Evolutionary conservation across 2,797 vertebrate genomes (phyloP).

Genomic region (Aldrovandia affinis): DNA sequence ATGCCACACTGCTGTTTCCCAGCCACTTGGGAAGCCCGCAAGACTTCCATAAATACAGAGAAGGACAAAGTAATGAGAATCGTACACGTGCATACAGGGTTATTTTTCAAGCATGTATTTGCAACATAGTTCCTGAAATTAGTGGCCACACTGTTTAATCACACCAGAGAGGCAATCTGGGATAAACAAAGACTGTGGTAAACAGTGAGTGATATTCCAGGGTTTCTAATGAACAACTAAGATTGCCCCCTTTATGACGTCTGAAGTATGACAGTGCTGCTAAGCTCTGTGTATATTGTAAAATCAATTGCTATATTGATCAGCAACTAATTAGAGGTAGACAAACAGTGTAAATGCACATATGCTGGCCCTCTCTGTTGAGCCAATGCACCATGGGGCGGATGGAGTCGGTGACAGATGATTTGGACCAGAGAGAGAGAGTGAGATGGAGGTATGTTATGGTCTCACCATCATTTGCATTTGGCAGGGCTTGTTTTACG

Average conservation of each 20-base stretch:
- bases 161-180: constrained; percentile 23
- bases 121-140: constrained; percentile 3
- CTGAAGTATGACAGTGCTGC: constrained; percentile 35
- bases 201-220: constrained; percentile 27
- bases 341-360: constrained; percentile 73
- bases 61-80: constrained; percentile 18
- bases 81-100: background rate
- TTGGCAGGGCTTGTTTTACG: constrained; percentile 63
- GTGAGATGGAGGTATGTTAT: constrained; percentile 68
- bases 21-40: background rate
- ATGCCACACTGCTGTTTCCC: constrained; percentile 14
- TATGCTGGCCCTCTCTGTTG: constrained; percentile 60
- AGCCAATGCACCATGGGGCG: constrained; percentile 68
- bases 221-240: constrained; percentile 35
- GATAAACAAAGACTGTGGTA: constrained; percentile 20
- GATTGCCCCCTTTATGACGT: constrained; percentile 32
- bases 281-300: constrained; percentile 36
- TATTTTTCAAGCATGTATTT: background rate
- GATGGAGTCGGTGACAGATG: constrained; percentile 42
- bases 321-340: constrained; percentile 70
- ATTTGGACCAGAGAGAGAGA: constrained; percentile 38
- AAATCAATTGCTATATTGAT: constrained; percentile 41
- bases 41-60: constrained; percentile 2
- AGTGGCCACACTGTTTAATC: constrained; percentile 22
- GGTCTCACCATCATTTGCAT: constrained; percentile 63